Conservation (phyloP, 2,888 invertebrate species). For the Exephanes ischioxanthus region DNA sequence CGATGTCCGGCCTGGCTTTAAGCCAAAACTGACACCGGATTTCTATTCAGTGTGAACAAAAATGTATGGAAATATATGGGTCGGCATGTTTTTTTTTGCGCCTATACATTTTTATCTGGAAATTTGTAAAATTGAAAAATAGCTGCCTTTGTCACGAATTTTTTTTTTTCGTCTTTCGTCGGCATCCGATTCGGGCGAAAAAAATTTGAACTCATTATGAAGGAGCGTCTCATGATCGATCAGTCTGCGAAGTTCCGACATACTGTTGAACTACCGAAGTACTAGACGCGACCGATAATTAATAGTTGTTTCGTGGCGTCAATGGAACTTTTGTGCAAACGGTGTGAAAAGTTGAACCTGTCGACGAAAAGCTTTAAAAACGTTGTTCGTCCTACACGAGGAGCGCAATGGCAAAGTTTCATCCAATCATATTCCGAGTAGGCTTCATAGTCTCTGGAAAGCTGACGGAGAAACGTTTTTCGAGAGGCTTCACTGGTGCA, state of each 20-base stretch:
- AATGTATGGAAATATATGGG: not conserved
- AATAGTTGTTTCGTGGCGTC: not conserved
- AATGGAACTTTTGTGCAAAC: not conserved
- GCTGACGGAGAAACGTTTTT: slow-evolving; percentile 38
- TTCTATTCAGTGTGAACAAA: not conserved
- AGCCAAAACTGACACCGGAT: not conserved
- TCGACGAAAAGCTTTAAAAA: not conserved
- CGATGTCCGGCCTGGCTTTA: not conserved
- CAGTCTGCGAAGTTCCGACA: not conserved
- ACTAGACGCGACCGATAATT: not conserved
- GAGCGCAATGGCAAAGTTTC: not conserved
- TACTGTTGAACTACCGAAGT: not conserved
- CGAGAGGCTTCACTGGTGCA: slow-evolving; percentile 19
- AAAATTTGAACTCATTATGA: not conserved
- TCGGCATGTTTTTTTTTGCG: not conserved
- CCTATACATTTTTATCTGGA: not conserved
- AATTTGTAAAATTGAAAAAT: not conserved
- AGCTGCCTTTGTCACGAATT: not conserved
- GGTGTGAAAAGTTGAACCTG: not conserved
- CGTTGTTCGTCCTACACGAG: not conserved
- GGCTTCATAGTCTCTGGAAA: not conserved
- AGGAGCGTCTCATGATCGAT: not conserved
- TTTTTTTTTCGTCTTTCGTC: not conserved
- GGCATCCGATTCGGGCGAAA: not conserved
- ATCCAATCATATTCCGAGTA: slow-evolving; percentile 3